These are phyloP conservation scores for Dendropsophus ebraccatus DNA, from an alignment of 2,113 vertebrate genomes.

Conservation along the genomic window DNA sequence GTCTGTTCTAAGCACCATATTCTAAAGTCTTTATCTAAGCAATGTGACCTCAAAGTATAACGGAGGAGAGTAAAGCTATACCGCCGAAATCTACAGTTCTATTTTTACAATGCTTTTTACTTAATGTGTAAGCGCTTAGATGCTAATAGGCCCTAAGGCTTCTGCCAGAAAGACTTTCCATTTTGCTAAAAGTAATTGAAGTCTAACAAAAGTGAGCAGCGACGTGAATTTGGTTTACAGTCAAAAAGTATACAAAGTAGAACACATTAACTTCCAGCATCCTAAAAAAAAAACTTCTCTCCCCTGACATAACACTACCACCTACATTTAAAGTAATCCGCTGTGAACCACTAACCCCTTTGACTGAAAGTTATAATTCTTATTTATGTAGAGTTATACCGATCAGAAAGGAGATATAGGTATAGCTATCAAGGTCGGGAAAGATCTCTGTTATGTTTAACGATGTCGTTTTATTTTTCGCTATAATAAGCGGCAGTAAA, in stretches of 20 bases:
- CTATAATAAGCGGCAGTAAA: not conserved
- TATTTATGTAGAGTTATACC: not conserved
- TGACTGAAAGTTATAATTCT: constrained; percentile 26
- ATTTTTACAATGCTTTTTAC: constrained; percentile 25
- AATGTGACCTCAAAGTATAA: constrained; percentile 3
- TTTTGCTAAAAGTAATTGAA: constrained; percentile 24
- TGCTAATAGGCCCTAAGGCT: constrained; percentile 19
- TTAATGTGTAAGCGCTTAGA: constrained; percentile 24
- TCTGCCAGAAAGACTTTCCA: constrained; percentile 21
- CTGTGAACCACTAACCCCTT: constrained; percentile 26
- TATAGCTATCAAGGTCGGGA: not conserved
- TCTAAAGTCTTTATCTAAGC: not conserved
- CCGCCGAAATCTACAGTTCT: not conserved
- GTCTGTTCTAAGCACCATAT: not conserved
- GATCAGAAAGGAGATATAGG: not conserved
- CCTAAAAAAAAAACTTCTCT: constrained; percentile 36
- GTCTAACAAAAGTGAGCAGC: constrained; percentile 8
- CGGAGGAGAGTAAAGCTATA: not conserved
- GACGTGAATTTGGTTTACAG: constrained; percentile 17
- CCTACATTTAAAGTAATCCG: constrained; percentile 31
- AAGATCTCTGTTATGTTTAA: not conserved
- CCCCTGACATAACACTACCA: constrained; percentile 17
- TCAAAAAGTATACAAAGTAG: constrained; percentile 40
- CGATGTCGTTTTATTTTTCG: not conserved
- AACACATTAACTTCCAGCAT: constrained; percentile 27